Conservation (phyloP, 35 echinoderm and acorn worm species). For the Diadema setosum region DNA sequence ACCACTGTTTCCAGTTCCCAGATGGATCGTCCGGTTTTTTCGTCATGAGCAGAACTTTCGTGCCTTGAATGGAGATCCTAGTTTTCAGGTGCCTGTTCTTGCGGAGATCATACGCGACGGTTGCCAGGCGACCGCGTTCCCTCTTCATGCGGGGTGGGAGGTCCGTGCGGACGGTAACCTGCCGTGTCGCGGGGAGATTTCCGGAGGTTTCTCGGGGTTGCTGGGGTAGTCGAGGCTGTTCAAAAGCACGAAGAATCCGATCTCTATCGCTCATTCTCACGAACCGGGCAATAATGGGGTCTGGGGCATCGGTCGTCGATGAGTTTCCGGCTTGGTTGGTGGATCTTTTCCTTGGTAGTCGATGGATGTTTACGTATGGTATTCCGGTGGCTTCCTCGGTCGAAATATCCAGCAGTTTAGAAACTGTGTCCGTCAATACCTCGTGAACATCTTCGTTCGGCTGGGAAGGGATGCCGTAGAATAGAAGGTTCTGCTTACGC, state of each 20-base stretch:
- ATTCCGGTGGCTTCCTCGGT: not conserved
- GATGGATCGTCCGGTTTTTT: too few relatives aligned
- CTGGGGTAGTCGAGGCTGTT: not conserved
- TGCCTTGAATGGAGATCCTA: too few relatives aligned
- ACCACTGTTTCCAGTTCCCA: too few relatives aligned
- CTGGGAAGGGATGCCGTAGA: not conserved
- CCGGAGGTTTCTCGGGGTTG: not conserved
- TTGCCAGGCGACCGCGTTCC: too few relatives aligned
- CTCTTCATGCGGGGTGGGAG: too few relatives aligned
- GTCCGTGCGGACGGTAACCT: too few relatives aligned
- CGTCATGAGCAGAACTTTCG: too few relatives aligned
- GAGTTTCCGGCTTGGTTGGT: too few relatives aligned
- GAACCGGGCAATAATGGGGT: not conserved
- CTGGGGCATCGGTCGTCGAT: not conserved
- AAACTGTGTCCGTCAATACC: not conserved
- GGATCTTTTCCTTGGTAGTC: not conserved
- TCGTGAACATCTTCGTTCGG: not conserved
- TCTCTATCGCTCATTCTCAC: not conserved
- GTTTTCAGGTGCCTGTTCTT: too few relatives aligned
- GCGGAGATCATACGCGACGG: too few relatives aligned
- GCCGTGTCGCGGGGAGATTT: too few relatives aligned
- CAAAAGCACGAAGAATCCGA: not conserved
- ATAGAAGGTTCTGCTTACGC: not conserved
- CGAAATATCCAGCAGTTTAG: not conserved
- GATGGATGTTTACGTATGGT: not conserved